A percentile compares a stretch with the other conserved stretches of the same genome.
These are phyloP conservation scores for Triplophysa siluroides DNA, from an alignment of 2,113 vertebrate genomes.

Conservation along the genomic window DNA sequence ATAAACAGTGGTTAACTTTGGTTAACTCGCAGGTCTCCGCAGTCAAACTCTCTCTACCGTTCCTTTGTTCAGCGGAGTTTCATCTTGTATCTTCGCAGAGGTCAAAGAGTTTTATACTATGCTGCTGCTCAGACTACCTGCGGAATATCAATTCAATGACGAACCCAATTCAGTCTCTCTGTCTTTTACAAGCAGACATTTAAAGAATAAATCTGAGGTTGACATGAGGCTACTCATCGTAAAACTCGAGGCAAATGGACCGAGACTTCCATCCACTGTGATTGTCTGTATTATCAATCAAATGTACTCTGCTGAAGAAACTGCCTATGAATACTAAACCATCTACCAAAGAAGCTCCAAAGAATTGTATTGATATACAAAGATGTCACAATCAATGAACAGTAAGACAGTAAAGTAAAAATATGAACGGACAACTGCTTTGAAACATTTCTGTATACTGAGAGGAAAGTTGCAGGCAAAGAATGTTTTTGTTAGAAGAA, in stretches of 20 bases:
- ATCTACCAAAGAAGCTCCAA: conserved; percentile 18
- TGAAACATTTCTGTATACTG: not conserved
- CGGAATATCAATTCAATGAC: conserved; percentile 38
- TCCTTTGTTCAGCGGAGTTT: not conserved
- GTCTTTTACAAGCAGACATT: conserved; percentile 43
- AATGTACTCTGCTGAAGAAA: conserved; percentile 30
- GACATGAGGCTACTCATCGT: conserved; percentile 34
- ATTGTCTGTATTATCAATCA: conserved; percentile 56
- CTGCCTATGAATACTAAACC: conserved; percentile 40
- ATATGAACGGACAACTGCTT: not conserved
- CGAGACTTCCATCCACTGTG: conserved; percentile 46
- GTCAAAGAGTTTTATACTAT: conserved; percentile 13
- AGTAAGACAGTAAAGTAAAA: not conserved
- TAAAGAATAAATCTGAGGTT: conserved; percentile 47
- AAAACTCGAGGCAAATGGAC: conserved; percentile 50
- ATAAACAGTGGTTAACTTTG: not conserved
- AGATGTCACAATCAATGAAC: conserved; percentile 27
- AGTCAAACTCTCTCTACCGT: not conserved
- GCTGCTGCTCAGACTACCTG: not conserved
- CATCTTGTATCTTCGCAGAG: conserved; percentile 10
- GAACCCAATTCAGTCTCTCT: conserved; percentile 19
- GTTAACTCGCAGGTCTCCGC: not conserved
- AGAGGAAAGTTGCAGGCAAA: not conserved
- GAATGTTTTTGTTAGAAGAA: not conserved
- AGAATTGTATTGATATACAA: conserved; percentile 32